These are phyloP conservation scores for Augiades crinisus DNA, from an alignment of 2,888 invertebrate genomes.

Conservation along the genomic window DNA sequence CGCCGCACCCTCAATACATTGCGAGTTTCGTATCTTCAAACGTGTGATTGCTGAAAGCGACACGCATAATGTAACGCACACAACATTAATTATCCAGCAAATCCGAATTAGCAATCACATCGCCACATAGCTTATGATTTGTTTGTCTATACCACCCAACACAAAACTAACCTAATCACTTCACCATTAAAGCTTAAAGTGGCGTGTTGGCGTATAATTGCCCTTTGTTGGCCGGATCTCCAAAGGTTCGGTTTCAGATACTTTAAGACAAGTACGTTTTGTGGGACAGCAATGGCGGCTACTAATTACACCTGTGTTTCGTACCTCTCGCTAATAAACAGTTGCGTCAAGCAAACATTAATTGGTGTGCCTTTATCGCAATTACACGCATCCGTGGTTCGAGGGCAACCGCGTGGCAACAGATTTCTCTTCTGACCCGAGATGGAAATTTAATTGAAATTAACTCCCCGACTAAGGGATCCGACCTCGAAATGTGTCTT, in stretches of 20 bases:
- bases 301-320: slow-evolving; percentile 39
- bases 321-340: slow-evolving; percentile 49
- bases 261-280: slow-evolving; percentile 30
- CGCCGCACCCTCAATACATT: not conserved
- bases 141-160: slow-evolving; percentile 2
- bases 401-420: slow-evolving; percentile 58
- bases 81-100: slow-evolving; percentile 8
- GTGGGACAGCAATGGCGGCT: slow-evolving; percentile 37
- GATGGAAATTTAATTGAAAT: slow-evolving; percentile 62
- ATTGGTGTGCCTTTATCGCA: slow-evolving; percentile 66
- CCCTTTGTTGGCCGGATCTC: slow-evolving; percentile 13
- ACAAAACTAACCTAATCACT: slow-evolving; percentile 2
- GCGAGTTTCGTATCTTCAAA: not conserved
- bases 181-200: slow-evolving; percentile 9
- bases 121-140: slow-evolving; percentile 11
- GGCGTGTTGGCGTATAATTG: slow-evolving; percentile 12
- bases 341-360: slow-evolving; percentile 61
- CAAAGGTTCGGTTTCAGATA: slow-evolving; percentile 17
- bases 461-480: slow-evolving; percentile 50
- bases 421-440: slow-evolving; percentile 75
- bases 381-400: slow-evolving; percentile 77
- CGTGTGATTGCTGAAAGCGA: not conserved
- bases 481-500: slow-evolving; percentile 41
- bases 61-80: not conserved
- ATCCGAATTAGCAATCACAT: slow-evolving; percentile 22